Evolutionary conservation across 2,797 vertebrate genomes (phyloP), one percentile per base, ranked within the genome.

Genomic region (Melanitta fusca): DNA sequence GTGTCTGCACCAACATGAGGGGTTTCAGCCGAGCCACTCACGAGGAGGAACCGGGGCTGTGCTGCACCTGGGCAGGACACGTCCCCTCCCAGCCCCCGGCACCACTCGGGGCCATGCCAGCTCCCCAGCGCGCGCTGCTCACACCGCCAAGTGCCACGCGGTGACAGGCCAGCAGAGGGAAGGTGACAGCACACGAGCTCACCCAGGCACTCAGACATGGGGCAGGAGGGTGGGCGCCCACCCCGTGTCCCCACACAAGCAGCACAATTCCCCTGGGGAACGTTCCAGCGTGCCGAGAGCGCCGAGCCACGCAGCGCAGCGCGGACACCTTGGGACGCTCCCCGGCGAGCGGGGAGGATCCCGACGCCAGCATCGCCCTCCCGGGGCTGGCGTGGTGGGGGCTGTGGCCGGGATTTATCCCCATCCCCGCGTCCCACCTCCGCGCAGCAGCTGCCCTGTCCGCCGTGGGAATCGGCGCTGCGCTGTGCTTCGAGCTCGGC

Each of bases 371-470:
- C 68, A 91, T 65, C 8, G 3, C 30, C 73, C 65, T 77, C 83
- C 36, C 0, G 13, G 51, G 27, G 34, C 41, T 0, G 3, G 43
- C 0, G 0, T 2, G 1, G 45, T 27, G 64, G 78, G 19, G 12
- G 60, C 78, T 49, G 61, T 2, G 0, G 91, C 32, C 0, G 0
- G n/a, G 84, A 43, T 61, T 82, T 25, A 66, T 68, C 80, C 70
- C 53, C 43, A 28, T 68, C 10, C n/a, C 85, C 62, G 32, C 7
- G 8, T 65, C 27, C 53, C 73, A 65, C 54, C 74, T 61, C 57
- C 7, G 2, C 3, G 4, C 66, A 71, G 71, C 1, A 36, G 49
- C 77, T 80, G 78, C 62, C 34, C 66, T 17, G 80, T 49, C 43
- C 17, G 0, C 73, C 3, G 7, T 85, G 87, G 87, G 95, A 95